Conservation (phyloP, 1,140 invertebrate species). For the Ptiloglossa arizonensis region DNA sequence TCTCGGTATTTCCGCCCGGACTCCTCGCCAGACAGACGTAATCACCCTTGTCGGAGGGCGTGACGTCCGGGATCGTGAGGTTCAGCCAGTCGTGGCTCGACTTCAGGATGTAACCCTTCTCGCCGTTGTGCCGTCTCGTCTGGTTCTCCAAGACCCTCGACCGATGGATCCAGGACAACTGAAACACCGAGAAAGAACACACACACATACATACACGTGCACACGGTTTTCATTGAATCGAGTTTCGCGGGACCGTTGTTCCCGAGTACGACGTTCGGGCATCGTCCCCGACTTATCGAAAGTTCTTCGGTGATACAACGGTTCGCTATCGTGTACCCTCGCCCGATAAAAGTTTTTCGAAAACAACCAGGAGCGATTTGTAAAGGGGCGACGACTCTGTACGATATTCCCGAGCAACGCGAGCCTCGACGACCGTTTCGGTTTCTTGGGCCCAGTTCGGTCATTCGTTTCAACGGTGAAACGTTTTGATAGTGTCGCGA, state of each 20-base stretch:
- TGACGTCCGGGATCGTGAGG: constrained; percentile 88
- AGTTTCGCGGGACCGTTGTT: background rate
- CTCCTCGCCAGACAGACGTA: constrained; percentile 95
- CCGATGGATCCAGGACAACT: constrained; percentile 85
- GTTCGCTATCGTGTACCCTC: no score
- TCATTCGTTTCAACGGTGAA: no score
- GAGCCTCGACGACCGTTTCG: no score
- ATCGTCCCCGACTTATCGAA: background rate
- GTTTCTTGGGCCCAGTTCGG: no score
- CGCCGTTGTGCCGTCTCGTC: constrained; percentile 69
- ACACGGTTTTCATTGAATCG: background rate
- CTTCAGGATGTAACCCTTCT: constrained; percentile 79
- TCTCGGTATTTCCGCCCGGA: constrained; percentile 90
- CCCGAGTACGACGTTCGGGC: background rate
- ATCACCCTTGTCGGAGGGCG: constrained; percentile 90
- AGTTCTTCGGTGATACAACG: no score
- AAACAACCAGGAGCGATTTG: no score
- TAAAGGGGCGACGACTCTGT: no score
- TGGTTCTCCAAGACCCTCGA: constrained; percentile 68
- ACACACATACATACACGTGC: no score
- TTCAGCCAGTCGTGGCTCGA: constrained; percentile 86
- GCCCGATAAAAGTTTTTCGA: no score
- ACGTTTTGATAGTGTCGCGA: no score
- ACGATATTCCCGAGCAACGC: no score
- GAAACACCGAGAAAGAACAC: constrained; percentile 41